These are phyloP conservation scores for Scaptomyza tumidula DNA, from an alignment of 2,888 invertebrate genomes.

Conservation along the genomic window DNA sequence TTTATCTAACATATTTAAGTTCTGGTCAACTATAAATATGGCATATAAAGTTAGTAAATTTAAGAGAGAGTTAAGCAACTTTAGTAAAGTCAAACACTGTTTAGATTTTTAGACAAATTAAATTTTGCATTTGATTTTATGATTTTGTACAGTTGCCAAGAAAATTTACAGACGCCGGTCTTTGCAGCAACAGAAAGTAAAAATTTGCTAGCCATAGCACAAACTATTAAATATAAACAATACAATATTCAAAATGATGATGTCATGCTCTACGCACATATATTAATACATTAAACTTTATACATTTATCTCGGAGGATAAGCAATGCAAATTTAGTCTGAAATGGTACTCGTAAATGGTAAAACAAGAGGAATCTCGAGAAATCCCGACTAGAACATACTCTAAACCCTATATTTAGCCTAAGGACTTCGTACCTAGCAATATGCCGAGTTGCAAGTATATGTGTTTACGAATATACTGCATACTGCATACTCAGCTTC, in stretches of 20 bases:
- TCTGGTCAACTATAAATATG: neutral
- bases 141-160: slow-evolving; percentile 62
- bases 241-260: slow-evolving; percentile 22
- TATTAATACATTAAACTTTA: too few relatives aligned
- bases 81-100: neutral
- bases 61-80: neutral
- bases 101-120: neutral
- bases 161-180: slow-evolving; percentile 43
- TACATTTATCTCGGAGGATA: too few relatives aligned
- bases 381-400: too few relatives aligned
- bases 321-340: too few relatives aligned
- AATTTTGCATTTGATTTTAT: slow-evolving; percentile 29
- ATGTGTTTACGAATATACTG: too few relatives aligned
- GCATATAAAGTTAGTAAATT: too few relatives aligned
- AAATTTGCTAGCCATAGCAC: slow-evolving; percentile 23
- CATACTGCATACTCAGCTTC: too few relatives aligned
- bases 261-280: slow-evolving; percentile 21
- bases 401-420: too few relatives aligned
- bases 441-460: too few relatives aligned
- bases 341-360: too few relatives aligned
- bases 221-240: slow-evolving; percentile 2
- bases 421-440: too few relatives aligned
- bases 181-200: slow-evolving; percentile 46
- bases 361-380: too few relatives aligned
- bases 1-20: slow-evolving; percentile 18